A percentile compares a stretch with the other conserved stretches of the same genome.
phyloP scores from a whole-genome alignment of 2,797 vertebrate species.

The Ataeniobius toweri region DNA sequence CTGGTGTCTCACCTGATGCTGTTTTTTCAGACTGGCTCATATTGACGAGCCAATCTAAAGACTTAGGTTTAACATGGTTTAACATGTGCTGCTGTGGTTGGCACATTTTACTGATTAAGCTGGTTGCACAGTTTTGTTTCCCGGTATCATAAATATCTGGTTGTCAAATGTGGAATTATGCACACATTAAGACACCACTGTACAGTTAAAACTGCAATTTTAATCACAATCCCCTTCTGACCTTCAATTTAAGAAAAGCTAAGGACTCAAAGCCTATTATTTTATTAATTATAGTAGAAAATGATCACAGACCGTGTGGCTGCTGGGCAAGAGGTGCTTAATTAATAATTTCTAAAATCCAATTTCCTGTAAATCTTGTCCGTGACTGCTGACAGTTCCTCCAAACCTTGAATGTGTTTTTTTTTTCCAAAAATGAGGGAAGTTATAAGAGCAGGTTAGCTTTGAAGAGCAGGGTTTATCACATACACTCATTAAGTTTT shows the following conservation, averaged over 20 bases:
- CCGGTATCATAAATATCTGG: background rate
- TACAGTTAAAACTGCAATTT: background rate
- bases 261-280: background rate
- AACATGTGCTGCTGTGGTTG: background rate
- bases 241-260: conserved; percentile 1
- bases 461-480: conserved; percentile 10
- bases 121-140: conserved; percentile 2
- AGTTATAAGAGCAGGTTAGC: conserved; percentile 1
- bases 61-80: background rate
- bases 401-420: background rate
- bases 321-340: background rate
- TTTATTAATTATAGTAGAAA: conserved; percentile 1
- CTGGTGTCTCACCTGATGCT: conserved; percentile 11
- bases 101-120: background rate
- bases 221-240: background rate
- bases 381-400: background rate
- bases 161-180: background rate
- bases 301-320: background rate
- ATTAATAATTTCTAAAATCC: conserved; percentile 2
- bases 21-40: conserved; percentile 2
- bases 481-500: background rate
- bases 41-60: background rate
- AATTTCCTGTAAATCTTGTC: conserved; percentile 1
- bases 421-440: background rate
- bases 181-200: background rate